Base-by-base conservation (phyloP, 1,140 invertebrate genomes). In the Stegodyphus dumicola region DNA sequence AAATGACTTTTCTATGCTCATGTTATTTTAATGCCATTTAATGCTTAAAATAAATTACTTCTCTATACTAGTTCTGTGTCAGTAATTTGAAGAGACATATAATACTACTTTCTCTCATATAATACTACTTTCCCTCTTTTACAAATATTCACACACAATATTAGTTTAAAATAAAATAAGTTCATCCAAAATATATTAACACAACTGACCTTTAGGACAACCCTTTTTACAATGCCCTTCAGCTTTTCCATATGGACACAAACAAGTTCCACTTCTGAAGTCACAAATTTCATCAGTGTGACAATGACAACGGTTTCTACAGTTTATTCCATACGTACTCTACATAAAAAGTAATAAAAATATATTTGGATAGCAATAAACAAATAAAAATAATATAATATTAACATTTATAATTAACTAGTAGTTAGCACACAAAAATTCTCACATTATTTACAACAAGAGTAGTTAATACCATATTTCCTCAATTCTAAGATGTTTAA, bases 261-360 rank as follows among this genome's bases (percentile, higher is more conserved):
- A 78, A 60, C 87, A 87, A 13, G 18, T 18, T 13, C 87, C 87
- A 13, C 7, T 67, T 9, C 96, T 92, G 88, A 94, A 95, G 90
- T 97, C 93, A 90, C 96, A 97, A 49, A 91, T 93, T 15, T 95
- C 95, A 73, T 94, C 93, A 89, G 97, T 94, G 69, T 92, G 91
- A 90, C 96, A 98, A 18, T 93, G 91, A 48, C 87, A 87, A 17
- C 49, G 56, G 0, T 49, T 70, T 53, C 64, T 67, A 11, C 83
- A 85, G 5, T 54, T 53, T 13, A 51, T 17, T 6, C 83, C 83
- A 7, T 71, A 71, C 13, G n/a, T 53, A 33, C 83, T 75, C 83
- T 85, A 18, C 7, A 11, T 33, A 6, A 33, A 56, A 60, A 56
- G 15, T 60, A 60, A 10, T 60, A 10, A 9, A 60, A 60, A 60